Conservation (phyloP, 1,140 invertebrate genomes). For the Lucilia cuprina region DNA sequence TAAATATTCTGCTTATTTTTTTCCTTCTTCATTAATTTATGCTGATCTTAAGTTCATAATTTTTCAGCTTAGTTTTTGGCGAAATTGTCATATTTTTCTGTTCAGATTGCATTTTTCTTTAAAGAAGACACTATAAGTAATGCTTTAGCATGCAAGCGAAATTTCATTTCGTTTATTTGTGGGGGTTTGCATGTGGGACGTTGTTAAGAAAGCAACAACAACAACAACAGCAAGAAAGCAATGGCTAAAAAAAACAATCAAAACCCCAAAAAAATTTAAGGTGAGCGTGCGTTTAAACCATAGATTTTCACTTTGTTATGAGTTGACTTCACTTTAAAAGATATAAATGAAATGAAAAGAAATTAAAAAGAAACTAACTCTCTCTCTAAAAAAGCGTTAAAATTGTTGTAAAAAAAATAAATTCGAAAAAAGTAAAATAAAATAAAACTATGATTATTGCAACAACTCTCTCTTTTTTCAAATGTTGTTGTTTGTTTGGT, state of each 20-base stretch:
- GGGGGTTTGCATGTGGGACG: conserved; percentile 9
- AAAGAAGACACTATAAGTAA: background rate
- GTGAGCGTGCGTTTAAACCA: conserved; percentile 17
- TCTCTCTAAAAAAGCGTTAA: background rate
- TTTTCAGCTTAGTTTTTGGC: background rate
- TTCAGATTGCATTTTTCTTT: background rate
- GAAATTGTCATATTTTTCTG: conserved; percentile 3
- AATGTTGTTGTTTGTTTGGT: background rate
- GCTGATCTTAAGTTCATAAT: background rate
- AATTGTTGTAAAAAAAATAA: background rate
- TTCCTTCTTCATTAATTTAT: too few species aligned
- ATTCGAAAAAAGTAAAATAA: too few species aligned
- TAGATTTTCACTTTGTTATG: conserved; percentile 31
- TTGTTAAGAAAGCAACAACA: background rate
- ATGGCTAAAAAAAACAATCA: background rate
- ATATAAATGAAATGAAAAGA: background rate
- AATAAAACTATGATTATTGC: background rate
- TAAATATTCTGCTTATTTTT: too few species aligned
- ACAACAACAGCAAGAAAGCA: too few species aligned
- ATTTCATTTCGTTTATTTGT: background rate
- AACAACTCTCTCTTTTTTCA: background rate
- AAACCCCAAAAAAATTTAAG: background rate
- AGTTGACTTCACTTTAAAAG: background rate
- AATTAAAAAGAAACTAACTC: background rate
- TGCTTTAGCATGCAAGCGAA: background rate